A percentile compares a stretch with the other conserved stretches of the same genome.
Conservation (phyloP, 1,140 invertebrate species). For the Lerema accius region DNA sequence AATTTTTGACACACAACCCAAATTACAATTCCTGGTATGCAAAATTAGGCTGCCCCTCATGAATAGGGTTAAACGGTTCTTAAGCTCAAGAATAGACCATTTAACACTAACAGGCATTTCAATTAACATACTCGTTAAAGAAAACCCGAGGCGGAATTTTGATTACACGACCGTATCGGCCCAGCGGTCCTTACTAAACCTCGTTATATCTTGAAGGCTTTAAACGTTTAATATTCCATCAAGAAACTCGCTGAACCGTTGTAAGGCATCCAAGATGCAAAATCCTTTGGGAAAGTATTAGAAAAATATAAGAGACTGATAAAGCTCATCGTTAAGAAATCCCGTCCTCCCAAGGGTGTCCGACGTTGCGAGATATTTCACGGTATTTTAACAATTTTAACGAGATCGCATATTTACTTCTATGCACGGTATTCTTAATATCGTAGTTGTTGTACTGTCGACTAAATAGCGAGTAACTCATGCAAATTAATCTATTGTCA, state of each 20-base stretch:
- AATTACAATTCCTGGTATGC: too few relatives aligned
- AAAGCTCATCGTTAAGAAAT: constrained; percentile 69
- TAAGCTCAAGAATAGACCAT: background rate
- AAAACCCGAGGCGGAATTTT: constrained; percentile 42
- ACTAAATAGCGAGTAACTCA: background rate
- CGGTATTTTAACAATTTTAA: constrained; percentile 82
- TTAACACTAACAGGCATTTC: constrained; percentile 3
- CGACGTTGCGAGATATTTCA: constrained; percentile 74
- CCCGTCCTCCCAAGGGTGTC: constrained; percentile 65
- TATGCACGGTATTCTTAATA: constrained; percentile 56
- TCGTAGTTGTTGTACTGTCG: constrained; percentile 9
- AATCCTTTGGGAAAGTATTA: constrained; percentile 75
- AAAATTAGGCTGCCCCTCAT: background rate
- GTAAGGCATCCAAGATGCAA: constrained; percentile 62
- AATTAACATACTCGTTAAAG: constrained; percentile 8
- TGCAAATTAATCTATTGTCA: background rate
- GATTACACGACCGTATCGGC: constrained; percentile 48
- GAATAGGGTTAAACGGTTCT: background rate
- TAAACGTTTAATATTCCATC: constrained; percentile 62
- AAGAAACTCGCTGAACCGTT: constrained; percentile 57
- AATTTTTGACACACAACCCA: background rate
- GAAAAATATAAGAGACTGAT: constrained; percentile 77
- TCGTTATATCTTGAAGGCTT: constrained; percentile 44
- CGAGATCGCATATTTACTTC: constrained; percentile 76
- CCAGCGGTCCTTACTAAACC: constrained; percentile 46